phyloP scores from a whole-genome alignment of 2,797 vertebrate species.

The Scolopax bukidnonensis region DNA sequence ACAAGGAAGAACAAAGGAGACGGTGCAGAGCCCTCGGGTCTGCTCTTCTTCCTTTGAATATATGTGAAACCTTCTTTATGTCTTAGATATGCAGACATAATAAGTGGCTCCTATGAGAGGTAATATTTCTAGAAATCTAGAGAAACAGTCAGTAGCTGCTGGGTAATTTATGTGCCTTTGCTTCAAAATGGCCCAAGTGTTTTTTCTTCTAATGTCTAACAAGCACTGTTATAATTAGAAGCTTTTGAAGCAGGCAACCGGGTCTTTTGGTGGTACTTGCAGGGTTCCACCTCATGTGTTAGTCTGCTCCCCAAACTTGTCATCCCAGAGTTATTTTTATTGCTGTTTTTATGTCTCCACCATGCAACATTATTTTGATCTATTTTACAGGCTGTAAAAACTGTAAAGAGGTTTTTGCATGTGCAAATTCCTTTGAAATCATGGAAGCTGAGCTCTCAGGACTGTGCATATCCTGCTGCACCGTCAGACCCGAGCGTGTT shows the following conservation, averaged over 20 bases:
- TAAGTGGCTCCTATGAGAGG: neutral
- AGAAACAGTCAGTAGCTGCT: slow-evolving; percentile 6
- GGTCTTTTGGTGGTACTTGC: neutral
- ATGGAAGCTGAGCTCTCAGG: neutral
- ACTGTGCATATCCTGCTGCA: rapidly evolving
- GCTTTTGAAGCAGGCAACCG: neutral
- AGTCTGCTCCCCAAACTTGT: neutral
- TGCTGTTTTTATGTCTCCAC: slow-evolving; percentile 32
- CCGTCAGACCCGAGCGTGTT: neutral
- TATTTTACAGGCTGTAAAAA: slow-evolving; percentile 38
- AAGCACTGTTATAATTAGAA: neutral
- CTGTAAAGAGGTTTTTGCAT: slow-evolving; percentile 3
- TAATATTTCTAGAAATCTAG: slow-evolving; percentile 22
- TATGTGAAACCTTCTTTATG: neutral
- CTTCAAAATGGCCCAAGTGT: neutral
- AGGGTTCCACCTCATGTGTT: neutral
- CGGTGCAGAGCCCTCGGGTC: neutral
- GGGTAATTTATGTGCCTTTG: slow-evolving; percentile 27
- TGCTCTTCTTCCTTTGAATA: neutral
- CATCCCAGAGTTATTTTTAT: slow-evolving; percentile 32
- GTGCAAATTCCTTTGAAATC: slow-evolving; percentile 30
- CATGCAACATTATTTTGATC: slow-evolving; percentile 45
- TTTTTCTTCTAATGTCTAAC: slow-evolving; percentile 5
- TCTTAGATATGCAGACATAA: slow-evolving; percentile 34
- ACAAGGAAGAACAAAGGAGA: neutral